Conservation (phyloP, 1,140 invertebrate species). For the Drosophila rhopaloa region DNA sequence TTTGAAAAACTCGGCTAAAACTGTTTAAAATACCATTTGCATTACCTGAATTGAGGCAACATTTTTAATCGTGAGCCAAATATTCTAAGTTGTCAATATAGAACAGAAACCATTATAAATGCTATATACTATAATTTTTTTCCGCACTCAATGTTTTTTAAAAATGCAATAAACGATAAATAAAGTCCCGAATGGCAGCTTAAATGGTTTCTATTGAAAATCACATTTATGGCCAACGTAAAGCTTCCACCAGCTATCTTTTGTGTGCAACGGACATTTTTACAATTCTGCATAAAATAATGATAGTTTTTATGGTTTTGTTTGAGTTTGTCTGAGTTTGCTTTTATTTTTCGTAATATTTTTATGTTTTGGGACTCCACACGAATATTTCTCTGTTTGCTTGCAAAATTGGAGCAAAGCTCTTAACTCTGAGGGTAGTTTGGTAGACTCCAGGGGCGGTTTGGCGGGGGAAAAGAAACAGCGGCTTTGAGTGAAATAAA, state of each 20-base stretch:
- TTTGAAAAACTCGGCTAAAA: too few species aligned
- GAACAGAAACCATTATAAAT: too few species aligned
- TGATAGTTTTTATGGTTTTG: constrained; percentile 20
- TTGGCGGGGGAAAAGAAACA: constrained; percentile 7
- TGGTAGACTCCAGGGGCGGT: constrained; percentile 23
- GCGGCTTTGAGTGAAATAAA: constrained; percentile 28
- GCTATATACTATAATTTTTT: too few species aligned
- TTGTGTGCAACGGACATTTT: not conserved
- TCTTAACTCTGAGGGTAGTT: constrained; percentile 58
- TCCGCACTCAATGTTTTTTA: not conserved
- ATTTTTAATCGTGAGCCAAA: too few species aligned
- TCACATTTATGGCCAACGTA: constrained; percentile 8
- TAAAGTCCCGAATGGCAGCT: constrained; percentile 8
- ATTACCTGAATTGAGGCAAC: not conserved
- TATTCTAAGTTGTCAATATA: too few species aligned
- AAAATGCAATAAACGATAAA: constrained; percentile 23
- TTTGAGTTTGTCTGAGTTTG: constrained; percentile 14
- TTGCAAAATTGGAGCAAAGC: constrained; percentile 72
- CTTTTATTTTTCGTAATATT: constrained; percentile 12
- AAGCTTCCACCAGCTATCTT: not conserved
- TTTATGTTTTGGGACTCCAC: constrained; percentile 14
- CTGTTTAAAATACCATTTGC: too few species aligned
- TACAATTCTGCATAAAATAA: constrained; percentile 10
- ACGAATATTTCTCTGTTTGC: constrained; percentile 46
- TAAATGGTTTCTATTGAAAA: constrained; percentile 12